Evolutionary conservation across 2,888 invertebrate species (phyloP), one percentile per base, ranked within the genome.

Genomic region (Gymnosoma rotundatum): DNA sequence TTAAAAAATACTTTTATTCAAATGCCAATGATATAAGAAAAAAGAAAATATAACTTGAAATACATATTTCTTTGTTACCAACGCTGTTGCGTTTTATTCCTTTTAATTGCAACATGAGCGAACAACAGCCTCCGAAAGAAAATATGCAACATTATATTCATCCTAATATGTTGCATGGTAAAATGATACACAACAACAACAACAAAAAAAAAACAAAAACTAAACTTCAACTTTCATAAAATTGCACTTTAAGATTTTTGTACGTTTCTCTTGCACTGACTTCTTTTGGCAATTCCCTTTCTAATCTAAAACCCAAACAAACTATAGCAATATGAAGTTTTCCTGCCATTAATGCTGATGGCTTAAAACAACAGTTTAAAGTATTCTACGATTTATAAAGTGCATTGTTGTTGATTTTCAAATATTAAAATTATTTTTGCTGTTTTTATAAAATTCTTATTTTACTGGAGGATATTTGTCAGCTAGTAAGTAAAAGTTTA

Each of bases 401-500:
- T 32, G 32, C 6, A 32, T 45, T 25, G 20, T 50, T 14, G 16
- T 36, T 21, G 73, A 12, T 38, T 20, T 20, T 72, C 14, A 36
- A 56, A 56, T 52, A 52, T n/a, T 21, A 38, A 16, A 64, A 42
- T 63, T 56, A n/a, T 21, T 16, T 64, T 64, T 56, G 21, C 25
- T 63, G 25, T 61, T 63, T 12, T 18, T 48, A n/a, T 36, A n/a
- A 63, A 36, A 70, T 54, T 74, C 32, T 63, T 32, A 60, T 73
- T 25, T 60, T 72, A 25, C 72, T 78, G 54, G 25, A 50, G 60
- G 66, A 66, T 73, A 66, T 79, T 73, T 79, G 66, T 58, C 72
- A 79, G 66, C 32, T 52, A 52, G 58, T 70, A 64, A 79, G 54
- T 32, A 73, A 66, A 79, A 79, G 72, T 73, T 79, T 58, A 32